Conservation (phyloP, 1,140 invertebrate genomes). For the Orchestia grillus region DNA sequence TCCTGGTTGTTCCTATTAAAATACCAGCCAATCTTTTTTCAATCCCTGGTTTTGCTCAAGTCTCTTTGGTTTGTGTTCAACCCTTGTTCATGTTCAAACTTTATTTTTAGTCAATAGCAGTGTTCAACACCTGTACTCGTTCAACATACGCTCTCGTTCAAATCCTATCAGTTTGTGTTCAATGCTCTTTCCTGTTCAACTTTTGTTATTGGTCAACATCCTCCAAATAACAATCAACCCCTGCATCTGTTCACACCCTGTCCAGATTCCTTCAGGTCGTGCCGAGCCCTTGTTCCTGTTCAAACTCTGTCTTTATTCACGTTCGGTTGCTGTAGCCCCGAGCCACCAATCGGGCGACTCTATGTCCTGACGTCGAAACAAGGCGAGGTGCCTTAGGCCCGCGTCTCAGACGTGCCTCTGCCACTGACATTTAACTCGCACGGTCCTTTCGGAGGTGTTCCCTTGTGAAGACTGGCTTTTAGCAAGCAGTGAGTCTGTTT, state of each 20-base stretch:
- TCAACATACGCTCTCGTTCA: background rate
- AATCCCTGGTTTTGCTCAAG: background rate
- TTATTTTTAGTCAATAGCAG: no score
- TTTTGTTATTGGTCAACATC: background rate
- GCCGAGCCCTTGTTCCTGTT: background rate
- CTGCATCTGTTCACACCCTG: no score
- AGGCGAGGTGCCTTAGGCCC: background rate
- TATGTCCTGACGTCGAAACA: background rate
- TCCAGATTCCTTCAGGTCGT: no score
- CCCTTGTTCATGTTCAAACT: no score
- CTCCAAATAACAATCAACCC: no score
- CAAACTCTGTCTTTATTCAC: no score
- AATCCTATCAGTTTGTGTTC: background rate
- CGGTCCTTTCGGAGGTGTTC: background rate
- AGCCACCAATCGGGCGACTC: background rate
- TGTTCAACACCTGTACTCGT: no score
- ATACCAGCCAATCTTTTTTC: background rate
- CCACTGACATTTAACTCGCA: background rate
- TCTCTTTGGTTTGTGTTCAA: background rate
- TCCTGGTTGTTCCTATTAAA: background rate
- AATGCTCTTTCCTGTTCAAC: background rate
- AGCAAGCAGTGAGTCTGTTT: background rate
- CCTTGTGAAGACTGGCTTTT: background rate
- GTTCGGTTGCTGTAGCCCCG: background rate
- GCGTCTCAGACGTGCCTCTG: background rate